Base-by-base conservation (phyloP, 2,113 vertebrate genomes). In the Mixornis gularis region DNA sequence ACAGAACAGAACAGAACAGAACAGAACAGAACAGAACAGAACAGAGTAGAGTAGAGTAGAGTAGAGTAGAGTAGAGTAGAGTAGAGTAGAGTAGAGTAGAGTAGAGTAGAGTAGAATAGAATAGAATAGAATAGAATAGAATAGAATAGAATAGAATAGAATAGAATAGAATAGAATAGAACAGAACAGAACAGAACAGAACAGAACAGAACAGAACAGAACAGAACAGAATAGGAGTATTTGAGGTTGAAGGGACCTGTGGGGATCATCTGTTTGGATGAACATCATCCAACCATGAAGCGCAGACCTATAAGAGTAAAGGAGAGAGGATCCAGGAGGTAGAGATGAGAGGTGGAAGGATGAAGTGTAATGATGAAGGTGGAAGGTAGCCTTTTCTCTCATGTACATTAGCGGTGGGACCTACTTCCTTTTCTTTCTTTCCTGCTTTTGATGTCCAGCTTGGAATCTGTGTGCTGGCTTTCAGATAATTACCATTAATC, bases 231-330 rank as follows among this genome's bases (percentile, higher is more conserved):
- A 26, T 13, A 36, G 46, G 43, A 60, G 14, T 19, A 72, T 27
- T 34, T 34, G 55, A 3, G 5, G 43, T 64, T 40, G 18, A 82
- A 83, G 32, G 5, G 18, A 32, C 18, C 22, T 41, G 11, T 46
- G 41, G 26, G 3, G 5, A 77, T 58, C 16, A 43, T 21, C 5
- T 68, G 8, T 15, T 51, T 66, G 71, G 36, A 43, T 26, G 24
- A 66, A 51, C 14, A 43, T 43, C 14, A 52, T 36, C 27, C 60
- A 80, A 2, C 36, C 3, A 3, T 65, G 53, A 74, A 58, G 62
- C 0, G 0, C 32, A 74, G 43, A 44, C 3, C 1, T 16, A 1
- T 10, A 40, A 29, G n/a, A 76, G 15, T 32, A 62, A 83, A 66
- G 22, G 38, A 73, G 24, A 63, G 10, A 65, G 27, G 34, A 89